A percentile compares a stretch with the other conserved stretches of the same genome.
Evolutionary conservation across 2,797 vertebrate species (phyloP).

Genomic region (Miichthys miiuy): DNA sequence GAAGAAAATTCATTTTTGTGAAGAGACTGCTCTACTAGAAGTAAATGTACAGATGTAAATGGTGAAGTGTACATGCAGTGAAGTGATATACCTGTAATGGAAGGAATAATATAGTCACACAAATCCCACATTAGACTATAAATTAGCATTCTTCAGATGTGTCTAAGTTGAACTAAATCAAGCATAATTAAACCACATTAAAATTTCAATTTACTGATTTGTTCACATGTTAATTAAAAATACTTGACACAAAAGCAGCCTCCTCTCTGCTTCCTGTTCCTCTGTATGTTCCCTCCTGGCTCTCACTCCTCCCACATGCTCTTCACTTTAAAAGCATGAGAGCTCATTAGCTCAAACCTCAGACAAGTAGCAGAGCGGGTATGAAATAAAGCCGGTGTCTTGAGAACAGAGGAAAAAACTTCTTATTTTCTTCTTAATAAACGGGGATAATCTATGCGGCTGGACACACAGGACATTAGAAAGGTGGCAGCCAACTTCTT

Average conservation of each 20-base stretch:
- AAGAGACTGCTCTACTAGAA: not conserved
- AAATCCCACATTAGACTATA: constrained; percentile 1
- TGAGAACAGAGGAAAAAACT: not conserved
- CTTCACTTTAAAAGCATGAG: constrained; percentile 6
- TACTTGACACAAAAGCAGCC: constrained; percentile 34
- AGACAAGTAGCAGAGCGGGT: not conserved
- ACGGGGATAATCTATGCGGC: not conserved
- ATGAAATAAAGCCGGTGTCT: not conserved
- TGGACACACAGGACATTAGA: not conserved
- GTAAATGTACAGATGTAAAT: not conserved
- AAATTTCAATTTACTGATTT: constrained; percentile 34
- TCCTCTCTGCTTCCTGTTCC: not conserved
- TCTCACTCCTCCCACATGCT: not conserved
- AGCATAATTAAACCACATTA: constrained; percentile 52
- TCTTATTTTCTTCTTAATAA: constrained; percentile 3
- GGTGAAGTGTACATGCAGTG: not conserved
- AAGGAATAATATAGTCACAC: not conserved
- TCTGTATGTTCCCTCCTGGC: not conserved
- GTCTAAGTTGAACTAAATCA: constrained; percentile 39
- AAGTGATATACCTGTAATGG: not conserved
- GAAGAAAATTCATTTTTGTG: not conserved
- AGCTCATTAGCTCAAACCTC: constrained; percentile 33
- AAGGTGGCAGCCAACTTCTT: not conserved
- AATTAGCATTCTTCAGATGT: constrained; percentile 27
- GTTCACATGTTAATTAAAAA: constrained; percentile 60